These are phyloP conservation scores for Penaeus japonicus DNA, from an alignment of 1,140 invertebrate species.

Conservation along the genomic window DNA sequence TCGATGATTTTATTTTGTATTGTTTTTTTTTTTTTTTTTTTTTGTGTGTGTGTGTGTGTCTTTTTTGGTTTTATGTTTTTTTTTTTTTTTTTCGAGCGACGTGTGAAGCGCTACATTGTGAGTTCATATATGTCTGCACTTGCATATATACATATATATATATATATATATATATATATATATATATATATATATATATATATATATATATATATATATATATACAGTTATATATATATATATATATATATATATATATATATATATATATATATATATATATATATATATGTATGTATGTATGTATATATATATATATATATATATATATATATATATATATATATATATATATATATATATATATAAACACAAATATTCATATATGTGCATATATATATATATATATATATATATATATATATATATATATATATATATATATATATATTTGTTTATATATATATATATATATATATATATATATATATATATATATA, in stretches of 20 bases:
- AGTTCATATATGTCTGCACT: too few relatives aligned
- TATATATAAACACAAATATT: background rate
- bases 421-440: conserved; percentile 8
- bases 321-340: conserved; percentile 8
- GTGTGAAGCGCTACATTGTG: too few relatives aligned
- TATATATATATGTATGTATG: background rate
- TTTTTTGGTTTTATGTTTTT: too few relatives aligned
- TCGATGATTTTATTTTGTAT: too few relatives aligned
- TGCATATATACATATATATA: too few relatives aligned
- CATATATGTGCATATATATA: background rate
- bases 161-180: too few relatives aligned
- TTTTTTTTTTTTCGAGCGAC: too few relatives aligned
- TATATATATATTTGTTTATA: too few relatives aligned
- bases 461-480: too few relatives aligned
- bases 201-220: background rate
- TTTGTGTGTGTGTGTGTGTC: too few relatives aligned
- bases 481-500: background rate
- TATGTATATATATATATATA: conserved; percentile 3
- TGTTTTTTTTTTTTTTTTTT: too few relatives aligned
- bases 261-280: conserved; percentile 13
- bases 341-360: background rate
- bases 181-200: too few relatives aligned
- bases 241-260: conserved; percentile 13
- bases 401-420: conserved; percentile 13
- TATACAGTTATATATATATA: background rate